A percentile compares a stretch with the other conserved stretches of the same genome.
Conservation (phyloP, 2,888 invertebrate species). For the Drosophila infuscata region DNA sequence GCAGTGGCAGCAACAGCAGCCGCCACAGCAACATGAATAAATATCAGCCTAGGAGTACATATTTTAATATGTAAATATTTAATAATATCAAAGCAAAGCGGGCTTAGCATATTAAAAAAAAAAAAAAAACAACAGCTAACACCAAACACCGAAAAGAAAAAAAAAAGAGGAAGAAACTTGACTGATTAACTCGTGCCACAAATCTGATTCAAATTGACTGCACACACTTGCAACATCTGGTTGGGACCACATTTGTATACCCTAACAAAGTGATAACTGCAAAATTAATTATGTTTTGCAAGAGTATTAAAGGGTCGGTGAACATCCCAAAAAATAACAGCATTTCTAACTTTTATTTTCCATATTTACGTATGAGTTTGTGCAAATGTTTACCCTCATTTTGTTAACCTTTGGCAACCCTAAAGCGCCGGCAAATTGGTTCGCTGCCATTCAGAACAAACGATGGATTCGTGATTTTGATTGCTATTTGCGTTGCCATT, state of each 20-base stretch:
- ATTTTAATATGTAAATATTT: conserved; percentile 78
- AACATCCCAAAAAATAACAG: neutral
- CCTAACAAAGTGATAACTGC: neutral
- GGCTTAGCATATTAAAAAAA: conserved; percentile 53
- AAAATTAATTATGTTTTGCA: neutral
- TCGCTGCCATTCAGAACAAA: conserved; percentile 34
- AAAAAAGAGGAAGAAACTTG: neutral
- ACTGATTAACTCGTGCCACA: conserved; percentile 41
- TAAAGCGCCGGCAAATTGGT: conserved; percentile 55
- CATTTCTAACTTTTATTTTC: neutral
- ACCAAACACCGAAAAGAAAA: conserved; percentile 24
- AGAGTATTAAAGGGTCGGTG: neutral
- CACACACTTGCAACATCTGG: conserved; percentile 58
- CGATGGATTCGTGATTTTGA: conserved; percentile 45
- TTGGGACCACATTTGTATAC: neutral
- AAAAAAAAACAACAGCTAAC: conserved; percentile 41
- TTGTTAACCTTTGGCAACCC: conserved; percentile 38
- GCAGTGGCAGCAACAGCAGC: conserved; percentile 7
- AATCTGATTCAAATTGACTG: conserved; percentile 60
- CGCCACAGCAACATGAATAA: conserved; percentile 48
- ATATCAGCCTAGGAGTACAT: conserved; percentile 56
- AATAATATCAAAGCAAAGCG: conserved; percentile 70
- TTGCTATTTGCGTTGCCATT: conserved; percentile 61
- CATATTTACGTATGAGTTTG: conserved; percentile 11
- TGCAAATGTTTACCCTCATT: conserved; percentile 27